Evolutionary conservation across 2,888 invertebrate species (phyloP), one percentile per base, ranked within the genome.

Genomic region (Trachelus tabidus): DNA sequence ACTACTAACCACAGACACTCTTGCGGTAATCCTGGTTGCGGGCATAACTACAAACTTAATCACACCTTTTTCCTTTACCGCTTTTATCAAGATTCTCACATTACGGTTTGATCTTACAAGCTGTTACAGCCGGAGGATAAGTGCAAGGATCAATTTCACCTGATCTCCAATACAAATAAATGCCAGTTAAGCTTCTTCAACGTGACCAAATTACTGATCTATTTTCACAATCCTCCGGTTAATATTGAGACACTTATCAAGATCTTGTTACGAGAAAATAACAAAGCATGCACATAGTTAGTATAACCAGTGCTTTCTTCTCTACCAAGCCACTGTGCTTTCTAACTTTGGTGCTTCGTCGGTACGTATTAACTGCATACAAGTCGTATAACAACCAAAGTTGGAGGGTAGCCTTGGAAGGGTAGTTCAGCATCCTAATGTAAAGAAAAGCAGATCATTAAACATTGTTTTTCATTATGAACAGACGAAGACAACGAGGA

Each of bases 11-110:
- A 90, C 91, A 91, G 91, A 91, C 89, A 91, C 88, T 91, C 91
- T 89, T 91, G 91, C 91, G 91, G 91, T 91, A 91, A 90, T 90
- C 91, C 90, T 91, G 91, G 91, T 91, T 91, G 91, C 87, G 91
- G 91, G 91, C 89, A 91, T 91, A 91, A 90, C 90, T 89, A 88
- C 87, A 89, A 88, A 87, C 85, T 90, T 89, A 89, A 90, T 89
- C 87, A 82, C 82, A 82, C 85, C 86, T 87, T 82, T 79, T 79
- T 85, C 84, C 87, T 83, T 76, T 76, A 75, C 73, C 76, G 79
- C 79, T 79, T 79, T 37, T 34, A n/a, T 33, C 34, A 56, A 56
- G 56, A 56, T 56, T 56, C 56, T 56, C 56, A 56, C 23, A 56
- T 56, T 56, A 56, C 56, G 56, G 56, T 56, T 56, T 56, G 56